Evolutionary conservation across 53 echinoderm and acorn worm genomes (phyloP), one percentile per base, ranked within the genome.

Genomic region (Hippasteria phrygiana): DNA sequence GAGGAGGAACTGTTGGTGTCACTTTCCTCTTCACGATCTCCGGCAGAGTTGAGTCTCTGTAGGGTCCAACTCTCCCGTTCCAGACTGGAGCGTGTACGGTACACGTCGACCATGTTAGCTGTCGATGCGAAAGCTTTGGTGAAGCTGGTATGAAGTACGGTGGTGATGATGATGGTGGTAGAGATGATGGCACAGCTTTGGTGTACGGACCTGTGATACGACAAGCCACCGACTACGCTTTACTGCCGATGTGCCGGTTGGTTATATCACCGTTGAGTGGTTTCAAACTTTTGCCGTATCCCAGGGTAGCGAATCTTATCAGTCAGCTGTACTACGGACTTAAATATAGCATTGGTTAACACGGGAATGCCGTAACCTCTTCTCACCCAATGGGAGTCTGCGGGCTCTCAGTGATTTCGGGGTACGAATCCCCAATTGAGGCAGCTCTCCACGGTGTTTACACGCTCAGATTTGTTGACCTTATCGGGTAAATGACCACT

Each of bases 61-160:
- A 95, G 72, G n/a, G 94, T 97, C 95, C 93, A 91, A 62, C 91
- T 90, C 88, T 98, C 98, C 46, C 98, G 91, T 87, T 98, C 95
- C 28, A 98, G 78, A 73, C 92, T 92, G 90, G 95, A 98, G 80
- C 90, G 93, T 63, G 98, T 98, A 37, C 96, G 91, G 70, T 92
- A 96, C 54, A 93, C 87, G 70, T 98, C 98, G 55, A 96, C 95
- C 98, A 98, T 98, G 35, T 41, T 90, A 34, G 89, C 54, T 41
- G 33, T 17, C 46, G 9, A 31, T 11, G 13, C 13, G 16, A 47
- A 11, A 50, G 33, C 9, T 16, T 59, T 6, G 59, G 26, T 22
- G 22, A 59, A 59, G 26, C 20, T 22, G 59, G 59, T 51, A 14
- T 51, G 51, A 14, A 51, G 51, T 51, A 20, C 16, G 14, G 51